phyloP scores from a whole-genome alignment of 2,888 invertebrate genomes.

The Crematogaster levior region DNA sequence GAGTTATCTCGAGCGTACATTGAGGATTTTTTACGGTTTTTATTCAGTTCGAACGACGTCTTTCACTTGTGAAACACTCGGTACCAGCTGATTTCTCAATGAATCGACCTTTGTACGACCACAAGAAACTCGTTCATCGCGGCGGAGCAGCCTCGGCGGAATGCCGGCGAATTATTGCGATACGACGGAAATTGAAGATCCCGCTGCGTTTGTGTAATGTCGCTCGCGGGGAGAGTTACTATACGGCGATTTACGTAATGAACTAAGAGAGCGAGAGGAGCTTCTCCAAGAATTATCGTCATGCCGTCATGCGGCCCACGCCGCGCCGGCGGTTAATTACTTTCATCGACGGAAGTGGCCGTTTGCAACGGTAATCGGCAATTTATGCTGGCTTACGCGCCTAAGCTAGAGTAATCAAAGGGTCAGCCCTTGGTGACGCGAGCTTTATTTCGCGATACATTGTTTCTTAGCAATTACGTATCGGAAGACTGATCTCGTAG shows the following conservation, averaged over 20 bases:
- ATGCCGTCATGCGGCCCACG: conserved; percentile 52
- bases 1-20: not conserved
- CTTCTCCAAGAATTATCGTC: conserved; percentile 65
- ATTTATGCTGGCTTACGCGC: conserved; percentile 64
- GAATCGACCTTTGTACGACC: conserved; percentile 59
- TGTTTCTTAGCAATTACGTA: conserved; percentile 10
- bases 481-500: not conserved
- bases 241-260: conserved; percentile 43
- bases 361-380: conserved; percentile 70
- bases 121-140: conserved; percentile 60
- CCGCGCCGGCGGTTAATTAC: conserved; percentile 66
- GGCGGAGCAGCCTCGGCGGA: conserved; percentile 21
- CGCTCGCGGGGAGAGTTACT: conserved; percentile 20
- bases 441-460: conserved; percentile 7
- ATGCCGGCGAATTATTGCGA: conserved; percentile 45
- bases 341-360: conserved; percentile 72
- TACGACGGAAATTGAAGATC: conserved; percentile 45
- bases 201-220: conserved; percentile 28
- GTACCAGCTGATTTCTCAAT: conserved; percentile 56
- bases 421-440: conserved; percentile 10
- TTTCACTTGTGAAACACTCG: conserved; percentile 10
- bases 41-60: not conserved
- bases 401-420: conserved; percentile 47
- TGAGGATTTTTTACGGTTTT: not conserved
- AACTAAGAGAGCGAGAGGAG: conserved; percentile 38